A percentile compares a stretch with the other conserved stretches of the same genome.
Conservation (phyloP, 1,140 invertebrate genomes). For the Formica selysi region DNA sequence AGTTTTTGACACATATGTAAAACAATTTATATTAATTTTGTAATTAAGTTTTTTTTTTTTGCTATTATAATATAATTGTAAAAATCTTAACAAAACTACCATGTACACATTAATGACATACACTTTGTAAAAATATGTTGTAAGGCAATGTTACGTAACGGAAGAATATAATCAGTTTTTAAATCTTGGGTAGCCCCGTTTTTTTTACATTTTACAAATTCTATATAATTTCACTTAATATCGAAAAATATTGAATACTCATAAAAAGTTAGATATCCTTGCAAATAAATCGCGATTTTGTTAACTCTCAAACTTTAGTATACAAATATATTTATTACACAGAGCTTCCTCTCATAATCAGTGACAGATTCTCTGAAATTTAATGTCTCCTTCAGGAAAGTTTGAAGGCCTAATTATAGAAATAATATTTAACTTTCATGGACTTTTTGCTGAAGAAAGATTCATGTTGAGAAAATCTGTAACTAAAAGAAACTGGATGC, state of each 20-base stretch:
- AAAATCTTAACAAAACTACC: conserved; percentile 44
- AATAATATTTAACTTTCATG: conserved; percentile 25
- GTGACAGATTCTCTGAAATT: background rate
- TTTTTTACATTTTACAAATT: conserved; percentile 52
- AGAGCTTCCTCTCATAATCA: conserved; percentile 23
- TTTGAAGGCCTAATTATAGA: conserved; percentile 51
- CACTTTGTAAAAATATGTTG: conserved; percentile 45
- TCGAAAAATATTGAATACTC: conserved; percentile 23
- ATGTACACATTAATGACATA: conserved; percentile 18
- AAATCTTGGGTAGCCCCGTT: conserved; percentile 57
- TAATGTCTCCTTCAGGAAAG: conserved; percentile 16
- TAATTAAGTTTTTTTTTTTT: conserved; percentile 61
- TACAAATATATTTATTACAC: conserved; percentile 66
- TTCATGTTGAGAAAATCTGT: conserved; percentile 40
- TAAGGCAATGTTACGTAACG: conserved; percentile 47
- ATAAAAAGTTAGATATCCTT: conserved; percentile 11
- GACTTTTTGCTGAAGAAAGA: background rate
- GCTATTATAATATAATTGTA: conserved; percentile 21
- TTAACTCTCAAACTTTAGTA: conserved; percentile 32
- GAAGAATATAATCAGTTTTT: conserved; percentile 50
- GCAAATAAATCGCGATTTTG: conserved; percentile 20
- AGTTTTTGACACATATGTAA: conserved; percentile 52
- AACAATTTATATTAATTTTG: conserved; percentile 51
- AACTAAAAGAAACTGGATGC: conserved; percentile 31
- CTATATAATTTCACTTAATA: conserved; percentile 16